Conservation (phyloP, 2,888 invertebrate species). For the Abscondita cerata region DNA sequence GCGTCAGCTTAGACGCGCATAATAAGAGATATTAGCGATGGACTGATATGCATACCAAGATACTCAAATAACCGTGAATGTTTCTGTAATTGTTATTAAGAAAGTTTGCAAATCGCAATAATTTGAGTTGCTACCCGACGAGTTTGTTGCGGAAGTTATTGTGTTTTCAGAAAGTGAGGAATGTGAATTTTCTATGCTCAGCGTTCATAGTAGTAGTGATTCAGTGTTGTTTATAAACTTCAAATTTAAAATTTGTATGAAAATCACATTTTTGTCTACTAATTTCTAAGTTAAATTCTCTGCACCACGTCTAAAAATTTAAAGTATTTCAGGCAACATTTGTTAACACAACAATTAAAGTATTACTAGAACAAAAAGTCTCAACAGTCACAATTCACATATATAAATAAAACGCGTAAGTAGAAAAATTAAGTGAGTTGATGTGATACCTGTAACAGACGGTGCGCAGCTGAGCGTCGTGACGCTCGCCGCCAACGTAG, state of each 20-base stretch:
- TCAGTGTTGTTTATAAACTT: too few species aligned
- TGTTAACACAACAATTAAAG: too few species aligned
- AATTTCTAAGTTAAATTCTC: too few species aligned
- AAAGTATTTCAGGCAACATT: too few species aligned
- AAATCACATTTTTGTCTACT: too few species aligned
- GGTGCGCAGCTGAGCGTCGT: slow-evolving; percentile 26
- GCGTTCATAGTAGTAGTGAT: too few species aligned
- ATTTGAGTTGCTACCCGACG: neutral
- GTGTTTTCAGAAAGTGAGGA: too few species aligned
- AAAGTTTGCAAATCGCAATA: slow-evolving; percentile 65
- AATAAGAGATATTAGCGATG: slow-evolving; percentile 87
- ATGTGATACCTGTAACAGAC: slow-evolving; percentile 5
- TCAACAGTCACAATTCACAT: neutral
- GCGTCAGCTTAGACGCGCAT: slow-evolving; percentile 86
- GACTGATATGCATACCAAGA: slow-evolving; percentile 90
- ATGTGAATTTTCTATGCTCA: too few species aligned
- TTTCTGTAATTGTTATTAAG: slow-evolving; percentile 71
- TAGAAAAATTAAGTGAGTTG: neutral
- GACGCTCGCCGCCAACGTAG: slow-evolving; percentile 18
- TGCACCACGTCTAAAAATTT: too few species aligned
- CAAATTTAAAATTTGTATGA: too few species aligned
- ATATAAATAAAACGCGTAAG: neutral
- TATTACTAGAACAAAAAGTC: too few species aligned
- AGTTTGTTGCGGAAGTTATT: neutral
- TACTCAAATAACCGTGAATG: slow-evolving; percentile 84